These are phyloP conservation scores for Orycteropus afer DNA, from an alignment of 2,113 vertebrate genomes.

Conservation along the genomic window DNA sequence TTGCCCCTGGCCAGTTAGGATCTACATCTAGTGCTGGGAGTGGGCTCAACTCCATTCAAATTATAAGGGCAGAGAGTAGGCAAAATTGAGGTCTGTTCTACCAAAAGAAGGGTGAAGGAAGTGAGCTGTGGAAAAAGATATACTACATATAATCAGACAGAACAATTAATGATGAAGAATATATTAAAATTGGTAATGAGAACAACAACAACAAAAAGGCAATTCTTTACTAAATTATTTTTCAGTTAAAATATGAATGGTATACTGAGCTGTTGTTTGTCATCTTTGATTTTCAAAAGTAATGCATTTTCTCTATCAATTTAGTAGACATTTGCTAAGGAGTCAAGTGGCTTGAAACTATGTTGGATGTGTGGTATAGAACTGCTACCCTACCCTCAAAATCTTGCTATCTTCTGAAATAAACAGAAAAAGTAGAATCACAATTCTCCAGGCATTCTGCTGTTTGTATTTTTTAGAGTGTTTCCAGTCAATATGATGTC, in stretches of 20 bases:
- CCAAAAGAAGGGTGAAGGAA: not conserved
- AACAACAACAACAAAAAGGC: not conserved
- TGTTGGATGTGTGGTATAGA: not conserved
- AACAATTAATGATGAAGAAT: not conserved
- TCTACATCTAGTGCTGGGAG: not conserved
- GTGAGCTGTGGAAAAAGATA: not conserved
- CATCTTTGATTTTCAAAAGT: slow-evolving; percentile 15
- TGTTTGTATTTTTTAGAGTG: not conserved
- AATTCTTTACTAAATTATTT: slow-evolving; percentile 6
- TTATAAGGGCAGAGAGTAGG: not conserved
- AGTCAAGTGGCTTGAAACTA: not conserved
- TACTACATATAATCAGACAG: not conserved
- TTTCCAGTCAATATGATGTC: not conserved
- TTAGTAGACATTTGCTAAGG: not conserved
- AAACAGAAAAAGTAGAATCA: not conserved
- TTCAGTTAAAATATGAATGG: not conserved
- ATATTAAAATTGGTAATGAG: not conserved
- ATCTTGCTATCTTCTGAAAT: not conserved
- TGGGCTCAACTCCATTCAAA: not conserved
- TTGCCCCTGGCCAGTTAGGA: not conserved
- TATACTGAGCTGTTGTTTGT: not conserved
- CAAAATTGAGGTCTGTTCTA: not conserved
- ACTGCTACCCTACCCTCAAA: not conserved
- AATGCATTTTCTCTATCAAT: not conserved
- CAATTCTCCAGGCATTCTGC: not conserved